phyloP scores from a whole-genome alignment of 2,797 vertebrate genomes.

The Pelochelys cantorii region DNA sequence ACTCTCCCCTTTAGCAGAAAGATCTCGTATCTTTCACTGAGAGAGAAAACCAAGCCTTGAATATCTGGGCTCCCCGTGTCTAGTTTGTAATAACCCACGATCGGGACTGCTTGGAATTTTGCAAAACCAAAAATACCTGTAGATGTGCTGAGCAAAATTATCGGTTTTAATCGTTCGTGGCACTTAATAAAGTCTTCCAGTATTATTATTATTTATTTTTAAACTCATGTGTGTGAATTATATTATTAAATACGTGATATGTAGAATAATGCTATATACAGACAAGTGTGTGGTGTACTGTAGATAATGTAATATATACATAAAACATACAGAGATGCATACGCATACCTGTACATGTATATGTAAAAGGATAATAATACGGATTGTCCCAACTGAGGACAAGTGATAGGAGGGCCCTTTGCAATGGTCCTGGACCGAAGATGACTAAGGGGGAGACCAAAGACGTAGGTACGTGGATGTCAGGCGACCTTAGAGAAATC shows the following conservation, averaged over 20 bases:
- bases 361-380: neutral
- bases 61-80: neutral
- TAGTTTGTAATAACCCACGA: neutral
- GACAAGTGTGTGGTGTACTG: neutral
- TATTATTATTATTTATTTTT: neutral
- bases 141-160: neutral
- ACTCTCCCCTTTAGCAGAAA: no score
- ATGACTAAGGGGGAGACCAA: no score
- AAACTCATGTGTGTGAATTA: neutral
- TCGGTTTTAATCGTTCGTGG: neutral
- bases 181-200: neutral
- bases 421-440: neutral
- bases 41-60: no score
- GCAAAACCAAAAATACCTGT: neutral
- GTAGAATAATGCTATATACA: no score
- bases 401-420: neutral
- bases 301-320: neutral
- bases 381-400: neutral
- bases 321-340: neutral
- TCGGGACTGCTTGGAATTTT: neutral
- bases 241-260: neutral
- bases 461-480: neutral
- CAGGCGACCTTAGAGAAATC: neutral
- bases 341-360: neutral
- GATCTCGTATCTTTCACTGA: accelerated